Percentiles rank a stretch among this genome's conserved stretches.
Evolutionary conservation across 2,113 vertebrate species (phyloP).

Genomic region (Trichomycterus rosablanca): DNA sequence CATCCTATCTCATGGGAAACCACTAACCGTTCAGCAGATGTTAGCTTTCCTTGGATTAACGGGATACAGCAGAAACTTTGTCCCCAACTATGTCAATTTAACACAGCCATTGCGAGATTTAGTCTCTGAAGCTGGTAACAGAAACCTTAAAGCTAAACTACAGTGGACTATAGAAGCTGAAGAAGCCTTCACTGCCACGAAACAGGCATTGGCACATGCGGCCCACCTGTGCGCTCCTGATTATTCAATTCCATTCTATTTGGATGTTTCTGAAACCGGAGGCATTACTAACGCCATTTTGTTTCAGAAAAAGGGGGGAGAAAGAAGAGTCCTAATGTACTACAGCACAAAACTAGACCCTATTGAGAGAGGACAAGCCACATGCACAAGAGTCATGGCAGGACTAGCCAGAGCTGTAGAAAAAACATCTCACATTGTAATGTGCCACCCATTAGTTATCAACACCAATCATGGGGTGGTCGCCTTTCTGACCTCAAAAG

Average conservation of each 20-base stretch:
- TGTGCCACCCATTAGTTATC: too few relatives aligned
- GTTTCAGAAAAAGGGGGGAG: not conserved
- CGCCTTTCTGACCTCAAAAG: too few relatives aligned
- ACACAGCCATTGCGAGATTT: not conserved
- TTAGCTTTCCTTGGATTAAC: constrained; percentile 14
- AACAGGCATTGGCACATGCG: not conserved
- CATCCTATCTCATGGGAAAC: constrained; percentile 1
- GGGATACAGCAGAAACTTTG: not conserved
- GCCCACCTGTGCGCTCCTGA: not conserved
- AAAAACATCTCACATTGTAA: too few relatives aligned
- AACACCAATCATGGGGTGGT: too few relatives aligned
- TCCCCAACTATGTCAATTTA: not conserved
- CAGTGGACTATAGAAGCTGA: not conserved
- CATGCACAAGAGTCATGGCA: too few relatives aligned
- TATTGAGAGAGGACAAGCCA: too few relatives aligned
- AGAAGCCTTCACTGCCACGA: not conserved
- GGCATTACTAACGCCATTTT: not conserved
- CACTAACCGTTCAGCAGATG: not conserved
- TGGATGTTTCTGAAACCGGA: not conserved
- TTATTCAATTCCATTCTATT: not conserved
- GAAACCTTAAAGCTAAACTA: not conserved
- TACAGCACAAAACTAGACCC: too few relatives aligned
- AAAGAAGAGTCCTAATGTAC: too few relatives aligned
- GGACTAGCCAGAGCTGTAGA: too few relatives aligned
- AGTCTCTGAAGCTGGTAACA: not conserved